Evolutionary conservation across 2,888 invertebrate species (phyloP), one percentile per base, ranked within the genome.

Genomic region (Lycophotia porphyrea): DNA sequence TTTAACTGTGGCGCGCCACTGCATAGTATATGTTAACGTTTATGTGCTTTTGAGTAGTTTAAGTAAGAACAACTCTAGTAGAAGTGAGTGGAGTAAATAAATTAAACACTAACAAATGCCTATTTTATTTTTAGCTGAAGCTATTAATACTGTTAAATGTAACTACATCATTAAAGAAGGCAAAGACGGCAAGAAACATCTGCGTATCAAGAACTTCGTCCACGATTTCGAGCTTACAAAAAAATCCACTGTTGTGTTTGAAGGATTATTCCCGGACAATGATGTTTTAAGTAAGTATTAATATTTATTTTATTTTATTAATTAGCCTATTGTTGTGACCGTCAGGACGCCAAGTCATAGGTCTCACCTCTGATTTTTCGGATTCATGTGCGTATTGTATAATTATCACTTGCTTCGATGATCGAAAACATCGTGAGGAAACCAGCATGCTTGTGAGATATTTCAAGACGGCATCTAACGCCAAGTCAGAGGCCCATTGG

Each of bases 211-310:
- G 24, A 86, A 75, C n/a, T 86, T 71, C 39, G 36, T 49, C 1
- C 69, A 86, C 73, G 66, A 21, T 11, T 86, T 68, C 49, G 61
- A 80, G 2, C 71, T 84, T 5, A 68, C 15, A n/a, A 71, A 75
- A 13, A 67, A 80, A 27, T 84, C 77, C 1, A 58, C 74, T 5
- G 31, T 84, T 3, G 15, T 4, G 13, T 86, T 84, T 52, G 74
- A 69, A 36, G 68, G 80, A 31, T 47, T 84, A 21, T 80, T 84
- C 36, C 42, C 61, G 55, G 52, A 74, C 0, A 84, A 47, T 49
- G 39, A 55, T 0, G 73, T 76, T 9, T 64, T 86, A 42, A 44
- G 84, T 86, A 71, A 84, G 86, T 72, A 13, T 8, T 31, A 34
- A 42, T 9, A 44, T 44, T 47, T 24, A 13, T 39, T 39, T 11